Conservation (phyloP, 2,797 vertebrate species). For the Telmatherina bonti region DNA sequence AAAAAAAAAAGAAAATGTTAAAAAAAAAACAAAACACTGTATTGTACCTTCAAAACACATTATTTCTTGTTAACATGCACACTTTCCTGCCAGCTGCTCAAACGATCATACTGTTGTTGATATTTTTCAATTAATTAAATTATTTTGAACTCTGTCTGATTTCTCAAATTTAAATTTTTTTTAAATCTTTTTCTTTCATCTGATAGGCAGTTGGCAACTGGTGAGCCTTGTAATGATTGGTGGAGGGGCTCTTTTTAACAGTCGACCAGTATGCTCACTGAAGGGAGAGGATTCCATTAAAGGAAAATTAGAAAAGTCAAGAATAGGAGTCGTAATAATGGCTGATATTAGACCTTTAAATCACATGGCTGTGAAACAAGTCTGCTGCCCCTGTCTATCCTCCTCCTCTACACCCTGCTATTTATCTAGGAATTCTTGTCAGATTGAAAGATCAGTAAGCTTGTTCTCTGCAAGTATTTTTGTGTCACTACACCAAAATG, state of each 20-base stretch:
- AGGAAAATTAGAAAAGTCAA: conserved; percentile 73
- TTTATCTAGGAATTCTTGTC: conserved; percentile 54
- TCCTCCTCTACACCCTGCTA: conserved; percentile 27
- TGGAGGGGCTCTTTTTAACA: conserved; percentile 70
- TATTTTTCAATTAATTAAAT: conserved; percentile 43
- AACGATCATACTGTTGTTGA: conserved; percentile 18
- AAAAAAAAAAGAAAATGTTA: no score
- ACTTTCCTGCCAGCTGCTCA: conserved; percentile 5
- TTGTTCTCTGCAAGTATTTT: conserved; percentile 47
- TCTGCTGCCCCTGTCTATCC: conserved; percentile 34
- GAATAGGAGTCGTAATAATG: conserved; percentile 76
- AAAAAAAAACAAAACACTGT: no score
- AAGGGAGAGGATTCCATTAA: conserved; percentile 79
- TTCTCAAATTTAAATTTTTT: conserved; percentile 55
- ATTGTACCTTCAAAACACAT: neutral
- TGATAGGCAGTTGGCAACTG: conserved; percentile 61
- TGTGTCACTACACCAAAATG: conserved; percentile 52
- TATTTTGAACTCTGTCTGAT: conserved; percentile 50
- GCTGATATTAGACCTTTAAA: conserved; percentile 79
- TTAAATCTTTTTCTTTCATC: conserved; percentile 52
- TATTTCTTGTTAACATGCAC: neutral
- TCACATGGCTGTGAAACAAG: conserved; percentile 66
- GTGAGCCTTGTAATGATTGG: conserved; percentile 61
- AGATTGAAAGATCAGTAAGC: conserved; percentile 54
- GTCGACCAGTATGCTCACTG: conserved; percentile 72